Percentiles rank a stretch among this genome's conserved stretches.
Conservation (phyloP, 2,888 invertebrate species). For the Drepana falcataria region DNA sequence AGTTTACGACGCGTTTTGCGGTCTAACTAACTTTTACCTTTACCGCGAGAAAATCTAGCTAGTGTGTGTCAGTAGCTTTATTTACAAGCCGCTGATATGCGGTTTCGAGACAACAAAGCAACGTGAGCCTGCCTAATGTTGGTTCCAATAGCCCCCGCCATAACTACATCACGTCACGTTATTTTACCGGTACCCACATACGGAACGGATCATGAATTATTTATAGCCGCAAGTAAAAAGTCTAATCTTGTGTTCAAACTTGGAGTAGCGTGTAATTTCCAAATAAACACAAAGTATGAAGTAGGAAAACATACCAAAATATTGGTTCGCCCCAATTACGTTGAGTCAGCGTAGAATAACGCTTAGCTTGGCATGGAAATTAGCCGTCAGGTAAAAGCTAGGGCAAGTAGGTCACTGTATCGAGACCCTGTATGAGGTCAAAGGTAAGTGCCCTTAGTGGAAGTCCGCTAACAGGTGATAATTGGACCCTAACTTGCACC, state of each 20-base stretch:
- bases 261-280: neutral
- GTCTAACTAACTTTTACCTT: constrained; percentile 50
- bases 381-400: constrained; percentile 17
- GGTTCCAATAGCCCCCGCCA: constrained; percentile 2
- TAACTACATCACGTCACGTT: constrained; percentile 8
- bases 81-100: constrained; percentile 51
- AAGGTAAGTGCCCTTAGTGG: constrained; percentile 48
- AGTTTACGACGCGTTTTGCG: constrained; percentile 36
- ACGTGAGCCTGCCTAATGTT: constrained; percentile 3
- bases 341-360: neutral
- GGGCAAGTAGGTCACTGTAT: constrained; percentile 47
- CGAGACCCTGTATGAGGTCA: constrained; percentile 44
- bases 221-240: neutral
- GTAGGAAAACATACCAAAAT: no score
- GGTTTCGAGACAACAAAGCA: constrained; percentile 35
- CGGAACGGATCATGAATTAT: constrained; percentile 1
- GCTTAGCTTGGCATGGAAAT: neutral
- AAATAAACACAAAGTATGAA: neutral
- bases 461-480: constrained; percentile 54
- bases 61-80: constrained; percentile 54
- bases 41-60: constrained; percentile 38
- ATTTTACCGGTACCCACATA: neutral
- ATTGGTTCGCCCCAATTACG: neutral
- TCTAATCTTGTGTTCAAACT: neutral
- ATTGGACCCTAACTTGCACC: constrained; percentile 55